These are phyloP conservation scores for Liposcelis brunnea DNA, from an alignment of 2,888 invertebrate species.

Conservation along the genomic window DNA sequence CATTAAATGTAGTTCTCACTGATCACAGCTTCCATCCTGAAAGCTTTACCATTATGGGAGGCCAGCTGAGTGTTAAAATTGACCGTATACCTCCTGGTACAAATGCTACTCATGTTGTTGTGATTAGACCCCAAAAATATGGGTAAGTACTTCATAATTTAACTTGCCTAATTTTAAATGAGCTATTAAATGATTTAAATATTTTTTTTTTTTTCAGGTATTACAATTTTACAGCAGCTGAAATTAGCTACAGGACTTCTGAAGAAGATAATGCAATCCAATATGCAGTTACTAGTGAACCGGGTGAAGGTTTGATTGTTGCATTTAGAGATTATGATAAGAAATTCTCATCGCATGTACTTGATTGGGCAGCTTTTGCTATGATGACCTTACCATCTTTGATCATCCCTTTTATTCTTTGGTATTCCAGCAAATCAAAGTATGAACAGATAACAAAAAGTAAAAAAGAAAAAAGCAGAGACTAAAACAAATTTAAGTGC, in stretches of 20 bases:
- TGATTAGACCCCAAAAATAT: constrained; percentile 72
- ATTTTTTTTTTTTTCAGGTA: constrained; percentile 27
- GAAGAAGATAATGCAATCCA: constrained; percentile 64
- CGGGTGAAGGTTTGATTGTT: constrained; percentile 89
- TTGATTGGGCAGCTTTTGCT: constrained; percentile 94
- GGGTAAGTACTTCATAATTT: constrained; percentile 32
- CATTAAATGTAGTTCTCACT: constrained; percentile 69
- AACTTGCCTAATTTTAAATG: too few species aligned
- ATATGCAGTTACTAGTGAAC: constrained; percentile 63
- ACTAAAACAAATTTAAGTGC: too few species aligned
- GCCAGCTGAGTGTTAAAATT: constrained; percentile 62
- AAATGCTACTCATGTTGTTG: constrained; percentile 86
- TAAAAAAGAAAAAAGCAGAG: constrained; percentile 34
- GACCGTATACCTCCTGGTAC: constrained; percentile 83
- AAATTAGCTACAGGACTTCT: constrained; percentile 69
- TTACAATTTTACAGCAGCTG: constrained; percentile 94
- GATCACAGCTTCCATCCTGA: constrained; percentile 87
- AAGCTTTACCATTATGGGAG: constrained; percentile 78
- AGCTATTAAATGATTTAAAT: too few species aligned
- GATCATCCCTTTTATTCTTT: constrained; percentile 82
- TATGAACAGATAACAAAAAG: constrained; percentile 62
- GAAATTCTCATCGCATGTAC: constrained; percentile 88
- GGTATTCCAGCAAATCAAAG: constrained; percentile 89
- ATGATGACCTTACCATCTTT: constrained; percentile 92
- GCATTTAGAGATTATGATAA: constrained; percentile 86